Evolutionary conservation across 64 coral and sea anemone genomes (phyloP), one percentile per base, ranked within the genome.

Genomic region (Pocillopora damicornis): DNA sequence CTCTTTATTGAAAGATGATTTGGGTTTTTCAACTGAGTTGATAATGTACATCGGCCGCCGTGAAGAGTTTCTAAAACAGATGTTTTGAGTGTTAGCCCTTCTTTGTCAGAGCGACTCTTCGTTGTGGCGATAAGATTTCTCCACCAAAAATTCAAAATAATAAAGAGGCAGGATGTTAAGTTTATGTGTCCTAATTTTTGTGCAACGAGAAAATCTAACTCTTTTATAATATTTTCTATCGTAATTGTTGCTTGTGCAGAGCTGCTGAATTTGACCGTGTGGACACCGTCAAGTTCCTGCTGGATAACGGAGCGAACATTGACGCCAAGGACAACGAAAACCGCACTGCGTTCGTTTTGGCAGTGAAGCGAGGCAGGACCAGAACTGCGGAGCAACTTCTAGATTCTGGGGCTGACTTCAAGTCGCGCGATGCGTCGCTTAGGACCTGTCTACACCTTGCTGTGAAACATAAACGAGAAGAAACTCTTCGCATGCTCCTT

Each of bases 391-490:
- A 77, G 8, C 18, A 69, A 14, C 74, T 92, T 4, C 76, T 95
- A 23, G 90, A 92, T 64, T 61, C 34, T 87, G 94, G 94, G 17
- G 90, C 90, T 63, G 66, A 95, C 22, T 71, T 88, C 9, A 67
- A 76, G 58, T 69, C 85, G 14, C 82, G 87, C 76, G 88, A 80
- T 20, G 89, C 92, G 0, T 91, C 94, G 25, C 82, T 89, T 15
- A 84, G 85, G 71, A 79, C 87, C 35, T 89, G 90, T 30, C 81
- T 95, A 4, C 94, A 95, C 64, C 77, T 95, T 45, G 94, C 94
- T 0, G 90, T 95, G 13, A 75, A 89, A 14, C 63, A 75, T 81
- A 65, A 92, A 22, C 86, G 88, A 45, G 36, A 80, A 60, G 81
- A 87, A 36, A 86, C 87, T 30, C 38, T 87, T 66, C 86, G 75